Percentiles rank a stretch among this genome's conserved stretches.
These are phyloP conservation scores for Gymnocephalus cernua DNA, from an alignment of 2,113 vertebrate species.

Conservation along the genomic window DNA sequence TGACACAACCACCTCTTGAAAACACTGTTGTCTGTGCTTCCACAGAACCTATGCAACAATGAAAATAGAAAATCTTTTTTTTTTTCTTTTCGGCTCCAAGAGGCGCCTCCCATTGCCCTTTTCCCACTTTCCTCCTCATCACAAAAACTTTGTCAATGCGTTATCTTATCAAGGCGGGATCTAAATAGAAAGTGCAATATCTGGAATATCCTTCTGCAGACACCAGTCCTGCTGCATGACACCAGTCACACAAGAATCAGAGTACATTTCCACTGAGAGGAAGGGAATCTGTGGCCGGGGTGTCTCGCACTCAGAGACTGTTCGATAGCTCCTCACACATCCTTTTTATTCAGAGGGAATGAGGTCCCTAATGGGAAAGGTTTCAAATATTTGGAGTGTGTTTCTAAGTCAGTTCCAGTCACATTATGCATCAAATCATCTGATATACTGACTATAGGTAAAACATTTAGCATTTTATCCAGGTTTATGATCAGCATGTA, in stretches of 20 bases:
- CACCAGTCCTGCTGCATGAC: not conserved
- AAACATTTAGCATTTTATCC: conserved; percentile 12
- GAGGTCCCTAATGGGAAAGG: not conserved
- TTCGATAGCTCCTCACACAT: conserved; percentile 16
- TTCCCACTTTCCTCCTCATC: conserved; percentile 12
- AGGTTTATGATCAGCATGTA: conserved; percentile 27
- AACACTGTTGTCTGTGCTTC: conserved; percentile 39
- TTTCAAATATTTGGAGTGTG: conserved; percentile 6
- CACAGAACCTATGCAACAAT: conserved; percentile 71
- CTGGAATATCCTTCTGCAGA: conserved; percentile 5
- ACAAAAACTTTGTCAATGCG: conserved; percentile 27
- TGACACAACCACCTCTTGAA: conserved; percentile 2
- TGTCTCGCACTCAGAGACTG: conserved; percentile 2
- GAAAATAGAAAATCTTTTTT: not conserved
- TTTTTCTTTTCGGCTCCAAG: not conserved
- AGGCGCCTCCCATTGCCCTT: conserved; percentile 2
- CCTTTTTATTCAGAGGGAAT: conserved; percentile 22
- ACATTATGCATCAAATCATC: conserved; percentile 10
- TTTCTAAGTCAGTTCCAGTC: conserved; percentile 17
- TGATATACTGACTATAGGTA: not conserved
- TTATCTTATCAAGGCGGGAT: conserved; percentile 58
- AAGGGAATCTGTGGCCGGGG: conserved; percentile 28
- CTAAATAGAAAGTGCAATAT: conserved; percentile 71
- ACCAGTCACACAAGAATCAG: conserved; percentile 28
- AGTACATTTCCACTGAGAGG: not conserved